Evolutionary conservation across 2,888 invertebrate genomes (phyloP), one percentile per base, ranked within the genome.

Genomic region (Orgyia antiqua): DNA sequence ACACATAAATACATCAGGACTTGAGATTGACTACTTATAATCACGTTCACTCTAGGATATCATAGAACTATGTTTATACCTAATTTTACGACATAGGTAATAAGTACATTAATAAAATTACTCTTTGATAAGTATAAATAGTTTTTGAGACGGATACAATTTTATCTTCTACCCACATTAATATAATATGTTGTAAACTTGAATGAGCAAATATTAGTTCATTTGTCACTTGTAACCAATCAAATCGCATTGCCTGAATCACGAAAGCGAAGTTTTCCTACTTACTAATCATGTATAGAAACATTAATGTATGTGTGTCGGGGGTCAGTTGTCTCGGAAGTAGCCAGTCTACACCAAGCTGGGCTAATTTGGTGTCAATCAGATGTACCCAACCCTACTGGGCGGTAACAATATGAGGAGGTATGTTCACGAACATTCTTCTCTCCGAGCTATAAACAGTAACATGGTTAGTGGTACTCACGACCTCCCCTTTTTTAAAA

Each of bases 311-410:
- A 7, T 1, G 10, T 11, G 3, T 9, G 1, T 18, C n/a, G 31
- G 51, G 51, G 48, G 51, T 52, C 55, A 40, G 37, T 32, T 33
- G 30, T 23, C 42, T 49, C 51, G 31, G 36, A 36, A 38, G 10
- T 24, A 56, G 20, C 44, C 52, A 54, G 56, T 52, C 5, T 0
- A 12, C 36, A 43, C 26, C 48, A 51, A 42, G 44, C 58, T 58
- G 56, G 44, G 31, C 39, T 29, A 24, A 44, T 0, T 41, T 45
- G 47, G 33, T 25, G 21, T 6, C 45, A 33, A n/a, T 44, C 34
- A 42, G 46, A 46, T 42, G 41, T 33, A 27, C 21, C 11, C n/a
- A 9, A 9, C 27, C 28, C 15, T 1, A 18, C 23, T n/a, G 21
- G 38, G 31, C 7, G 24, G 25, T 29, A 29, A 3, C 4, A 10